These are phyloP conservation scores for Macquaria australasica DNA, from an alignment of 2,113 vertebrate species.

Conservation along the genomic window DNA sequence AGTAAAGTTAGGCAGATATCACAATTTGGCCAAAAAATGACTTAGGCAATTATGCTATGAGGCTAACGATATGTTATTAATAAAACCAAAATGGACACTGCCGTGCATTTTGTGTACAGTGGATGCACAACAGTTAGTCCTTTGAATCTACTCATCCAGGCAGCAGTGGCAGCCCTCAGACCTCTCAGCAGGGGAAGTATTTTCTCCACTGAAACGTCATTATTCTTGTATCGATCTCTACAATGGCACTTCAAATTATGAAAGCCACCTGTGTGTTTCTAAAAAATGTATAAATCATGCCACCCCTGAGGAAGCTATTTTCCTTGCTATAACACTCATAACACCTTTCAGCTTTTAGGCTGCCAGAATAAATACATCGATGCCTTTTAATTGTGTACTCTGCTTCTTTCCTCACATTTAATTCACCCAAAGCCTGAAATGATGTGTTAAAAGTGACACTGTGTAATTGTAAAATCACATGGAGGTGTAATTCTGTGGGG, in stretches of 20 bases:
- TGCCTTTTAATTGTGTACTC: neutral
- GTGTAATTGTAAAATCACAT: neutral
- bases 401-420: neutral
- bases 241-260: slow-evolving; percentile 30
- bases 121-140: slow-evolving; percentile 22
- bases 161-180: slow-evolving; percentile 15
- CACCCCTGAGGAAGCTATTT: slow-evolving; percentile 14
- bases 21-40: no score
- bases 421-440: neutral
- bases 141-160: slow-evolving; percentile 22
- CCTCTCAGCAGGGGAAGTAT: slow-evolving; percentile 32
- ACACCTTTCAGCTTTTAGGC: slow-evolving; percentile 1
- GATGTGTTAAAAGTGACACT: neutral
- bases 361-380: slow-evolving; percentile 15
- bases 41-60: no score
- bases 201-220: slow-evolving; percentile 31
- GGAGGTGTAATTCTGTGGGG: neutral
- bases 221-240: slow-evolving; percentile 42
- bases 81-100: neutral
- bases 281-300: slow-evolving; percentile 49
- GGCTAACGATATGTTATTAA: slow-evolving; percentile 5
- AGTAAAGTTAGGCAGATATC: no score
- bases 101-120: neutral
- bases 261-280: slow-evolving; percentile 39
- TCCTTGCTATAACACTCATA: neutral